Conservation (phyloP, 1,140 invertebrate genomes). For the Melipona quadrifasciata region DNA sequence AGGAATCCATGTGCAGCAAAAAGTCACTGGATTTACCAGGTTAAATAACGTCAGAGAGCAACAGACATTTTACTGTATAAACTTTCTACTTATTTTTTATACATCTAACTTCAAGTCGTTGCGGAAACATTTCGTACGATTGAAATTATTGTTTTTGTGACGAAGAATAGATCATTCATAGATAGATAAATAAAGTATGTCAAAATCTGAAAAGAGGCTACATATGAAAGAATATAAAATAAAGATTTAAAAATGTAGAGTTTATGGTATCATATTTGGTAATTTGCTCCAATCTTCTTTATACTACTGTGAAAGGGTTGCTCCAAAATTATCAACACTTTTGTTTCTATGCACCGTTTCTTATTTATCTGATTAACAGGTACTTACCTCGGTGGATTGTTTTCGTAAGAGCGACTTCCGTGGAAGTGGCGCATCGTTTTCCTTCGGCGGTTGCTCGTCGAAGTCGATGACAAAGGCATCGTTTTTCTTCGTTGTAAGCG, state of each 20-base stretch:
- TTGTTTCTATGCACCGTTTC: no score
- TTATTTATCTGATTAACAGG: background rate
- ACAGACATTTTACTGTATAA: constrained; percentile 53
- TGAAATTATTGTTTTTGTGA: background rate
- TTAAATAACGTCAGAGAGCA: constrained; percentile 22
- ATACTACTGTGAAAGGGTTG: no score
- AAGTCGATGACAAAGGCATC: constrained; percentile 63
- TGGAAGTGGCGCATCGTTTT: constrained; percentile 34
- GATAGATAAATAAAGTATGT: background rate
- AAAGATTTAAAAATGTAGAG: background rate
- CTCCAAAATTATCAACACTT: background rate
- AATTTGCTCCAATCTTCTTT: background rate
- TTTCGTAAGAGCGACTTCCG: constrained; percentile 55
- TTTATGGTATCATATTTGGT: no score
- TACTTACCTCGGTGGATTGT: constrained; percentile 59
- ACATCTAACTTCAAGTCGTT: constrained; percentile 25
- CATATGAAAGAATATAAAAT: background rate
- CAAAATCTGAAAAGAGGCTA: background rate
- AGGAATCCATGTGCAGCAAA: constrained; percentile 45
- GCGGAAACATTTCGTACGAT: constrained; percentile 2
- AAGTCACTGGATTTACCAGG: background rate
- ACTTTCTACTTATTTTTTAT: constrained; percentile 41
- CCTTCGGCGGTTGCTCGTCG: constrained; percentile 59
- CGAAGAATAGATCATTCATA: background rate
- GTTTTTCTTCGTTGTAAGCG: constrained; percentile 48